A percentile compares a stretch with the other conserved stretches of the same genome.
These are phyloP conservation scores for Drosophila kambysellisi DNA, from an alignment of 2,888 invertebrate genomes.

Conservation along the genomic window DNA sequence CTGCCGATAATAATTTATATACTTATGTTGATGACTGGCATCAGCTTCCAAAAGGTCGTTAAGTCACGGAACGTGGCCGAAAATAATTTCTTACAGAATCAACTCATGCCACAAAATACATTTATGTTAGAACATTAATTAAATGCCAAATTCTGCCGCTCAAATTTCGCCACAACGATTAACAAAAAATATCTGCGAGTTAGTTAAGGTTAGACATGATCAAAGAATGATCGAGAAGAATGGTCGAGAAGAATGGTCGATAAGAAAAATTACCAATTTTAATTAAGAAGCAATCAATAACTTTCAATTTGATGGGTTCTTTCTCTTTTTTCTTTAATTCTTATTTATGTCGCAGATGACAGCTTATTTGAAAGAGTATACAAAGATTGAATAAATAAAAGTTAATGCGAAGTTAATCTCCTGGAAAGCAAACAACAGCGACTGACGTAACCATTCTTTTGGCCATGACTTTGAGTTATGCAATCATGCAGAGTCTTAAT, in stretches of 20 bases:
- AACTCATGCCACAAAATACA: slow-evolving; percentile 47
- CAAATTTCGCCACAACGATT: slow-evolving; percentile 52
- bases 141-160: slow-evolving; percentile 33
- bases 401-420: slow-evolving; percentile 41
- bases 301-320: slow-evolving; percentile 50
- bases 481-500: slow-evolving; percentile 10
- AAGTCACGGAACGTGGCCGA: slow-evolving; percentile 53
- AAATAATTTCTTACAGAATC: slow-evolving; percentile 51
- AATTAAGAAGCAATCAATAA: slow-evolving; percentile 45
- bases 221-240: slow-evolving; percentile 42
- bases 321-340: slow-evolving; percentile 60
- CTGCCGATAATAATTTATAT: slow-evolving; percentile 76
- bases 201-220: slow-evolving; percentile 61
- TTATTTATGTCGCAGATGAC: slow-evolving; percentile 62
- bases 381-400: slow-evolving; percentile 26
- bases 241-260: slow-evolving; percentile 35
- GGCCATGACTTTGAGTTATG: slow-evolving; percentile 34
- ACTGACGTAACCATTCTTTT: slow-evolving; percentile 49
- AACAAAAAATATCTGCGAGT: slow-evolving; percentile 29
- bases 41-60: slow-evolving; percentile 66
- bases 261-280: slow-evolving; percentile 55
- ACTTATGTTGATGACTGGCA: slow-evolving; percentile 46
- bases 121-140: slow-evolving; percentile 73
- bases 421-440: slow-evolving; percentile 16
- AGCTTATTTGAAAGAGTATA: slow-evolving; percentile 57